Percentiles rank a stretch among this genome's conserved stretches.
Conservation (phyloP, 2,888 invertebrate genomes). For the Agrochola circellaris region DNA sequence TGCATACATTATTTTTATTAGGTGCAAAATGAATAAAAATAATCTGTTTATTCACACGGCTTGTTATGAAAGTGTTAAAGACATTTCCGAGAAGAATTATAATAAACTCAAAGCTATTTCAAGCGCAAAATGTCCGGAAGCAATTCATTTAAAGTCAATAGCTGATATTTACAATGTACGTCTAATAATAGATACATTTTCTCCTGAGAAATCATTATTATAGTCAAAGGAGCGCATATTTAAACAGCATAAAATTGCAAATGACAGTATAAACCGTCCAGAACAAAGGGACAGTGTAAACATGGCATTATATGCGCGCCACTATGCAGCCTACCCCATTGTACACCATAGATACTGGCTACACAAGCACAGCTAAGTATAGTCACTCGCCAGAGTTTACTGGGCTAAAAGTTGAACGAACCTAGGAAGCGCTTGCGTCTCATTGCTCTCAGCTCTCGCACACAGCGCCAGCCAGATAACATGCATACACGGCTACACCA, state of each 20-base stretch:
- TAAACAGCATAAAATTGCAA: slow-evolving; percentile 69
- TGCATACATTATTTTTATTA: slow-evolving; percentile 3
- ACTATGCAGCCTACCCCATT: slow-evolving; percentile 74
- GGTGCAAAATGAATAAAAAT: not conserved
- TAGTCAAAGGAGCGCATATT: slow-evolving; percentile 53
- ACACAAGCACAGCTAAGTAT: slow-evolving; percentile 73
- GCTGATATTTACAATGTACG: slow-evolving; percentile 35
- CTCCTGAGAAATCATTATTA: slow-evolving; percentile 57
- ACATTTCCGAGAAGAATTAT: slow-evolving; percentile 18
- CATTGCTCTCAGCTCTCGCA: slow-evolving; percentile 86
- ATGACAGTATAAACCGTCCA: slow-evolving; percentile 67
- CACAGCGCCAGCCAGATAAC: slow-evolving; percentile 75
- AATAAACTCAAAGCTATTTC: slow-evolving; percentile 20
- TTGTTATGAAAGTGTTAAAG: slow-evolving; percentile 10
- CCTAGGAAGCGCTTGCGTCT: slow-evolving; percentile 85
- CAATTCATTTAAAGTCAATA: slow-evolving; percentile 49
- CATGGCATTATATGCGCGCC: slow-evolving; percentile 73
- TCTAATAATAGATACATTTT: slow-evolving; percentile 51
- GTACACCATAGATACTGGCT: slow-evolving; percentile 72
- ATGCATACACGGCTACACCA: slow-evolving; percentile 72
- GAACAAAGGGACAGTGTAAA: slow-evolving; percentile 81
- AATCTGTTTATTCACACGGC: slow-evolving; percentile 7
- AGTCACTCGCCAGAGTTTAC: slow-evolving; percentile 87
- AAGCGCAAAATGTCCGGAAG: slow-evolving; percentile 30
- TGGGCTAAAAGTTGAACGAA: slow-evolving; percentile 91